Evolutionary conservation across 2,113 vertebrate genomes (phyloP), one percentile per base, ranked within the genome.

Genomic region (Ahaetulla prasina): DNA sequence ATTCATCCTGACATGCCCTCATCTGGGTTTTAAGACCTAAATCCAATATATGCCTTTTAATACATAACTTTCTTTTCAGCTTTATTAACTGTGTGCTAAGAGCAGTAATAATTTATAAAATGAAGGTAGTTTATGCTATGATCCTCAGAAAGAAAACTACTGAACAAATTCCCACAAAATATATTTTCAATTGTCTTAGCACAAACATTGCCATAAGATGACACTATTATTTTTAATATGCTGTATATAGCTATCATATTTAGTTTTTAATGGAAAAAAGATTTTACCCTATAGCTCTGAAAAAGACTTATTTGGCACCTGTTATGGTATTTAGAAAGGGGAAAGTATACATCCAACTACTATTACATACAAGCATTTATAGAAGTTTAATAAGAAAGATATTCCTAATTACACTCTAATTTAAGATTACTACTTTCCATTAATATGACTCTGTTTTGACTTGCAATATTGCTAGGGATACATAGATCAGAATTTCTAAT

Each of bases 191-290:
- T 80, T 10, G 23, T 52, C 20, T 92, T 74, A 49, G 60, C 87
- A 91, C 2, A 89, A 0, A 49, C 45, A 86, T 80, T 95, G 94
- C 93, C 85, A 94, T 91, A 92, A 94, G 91, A 49, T 93, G 94
- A 63, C 8, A 93, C 89, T 93, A 9, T 0, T 55, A 39, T 0
- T 5, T 74, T 18, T 60, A 57, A 22, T 92, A 50, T 53, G 18
- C 2, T 18, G 30, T 3, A 7, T 90, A 92, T 39, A 8, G 25
- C 0, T 5, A 57, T 2, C 90, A 27, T 55, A 68, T 91, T 92
- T 80, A 90, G 11, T 89, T 94, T 92, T 52, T 84, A 22, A 2
- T 89, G 16, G 91, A 92, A 92, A 25, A 52, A 74, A 27, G 47
- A 92, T 91, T 45, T 53, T 93, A n/a, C 2, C 53, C 35, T 0